Evolutionary conservation across 2,113 vertebrate genomes (phyloP), one percentile per base, ranked within the genome.

Genomic region (rat (Rattus norvegicus)): DNA sequence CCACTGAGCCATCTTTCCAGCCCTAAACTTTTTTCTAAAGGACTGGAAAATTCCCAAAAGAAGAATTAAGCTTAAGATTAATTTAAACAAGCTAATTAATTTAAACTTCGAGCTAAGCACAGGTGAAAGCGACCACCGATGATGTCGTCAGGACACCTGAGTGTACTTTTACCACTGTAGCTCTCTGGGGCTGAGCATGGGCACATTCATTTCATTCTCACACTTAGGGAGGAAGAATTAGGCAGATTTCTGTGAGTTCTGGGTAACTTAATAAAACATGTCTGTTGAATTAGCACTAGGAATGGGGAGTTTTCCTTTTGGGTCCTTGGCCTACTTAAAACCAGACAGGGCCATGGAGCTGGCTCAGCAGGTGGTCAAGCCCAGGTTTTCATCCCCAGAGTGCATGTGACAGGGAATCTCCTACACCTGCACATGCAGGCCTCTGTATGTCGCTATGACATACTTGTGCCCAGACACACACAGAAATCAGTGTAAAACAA

Each of bases 31-130:
- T 88, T 77, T n/a, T 75, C 63, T 10, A 75, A 36, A 81, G 33
- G 86, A 81, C n/a, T 95, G 8, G 65, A 86, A 85, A 72, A 73
- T 91, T 95, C 77, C 54, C 77, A 84, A 88, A 70, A 77, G 49
- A 65, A 11, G 30, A 80, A 85, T 92, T 33, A 77, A 79, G 30
- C 54, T 19, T 39, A 43, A 47, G 79, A 43, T 59, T 76, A 79
- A 80, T 95, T 93, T 76, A 77, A 77, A 24, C 54, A 56, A 43
- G 49, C 72, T 76, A 47, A 83, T 43, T 43, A 43, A 43, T 43
- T 43, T 43, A 43, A 43, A 43, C 30, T 70, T 94, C 56, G 94
- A 88, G 28, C 39, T 93, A 91, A 92, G 24, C 61, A 91, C 22
- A 96, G 70, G 88, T 91, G 56, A 88, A 88, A 90, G 16, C n/a